Base-by-base conservation (phyloP, 2,797 vertebrate genomes). In the Protonibea diacanthus region DNA sequence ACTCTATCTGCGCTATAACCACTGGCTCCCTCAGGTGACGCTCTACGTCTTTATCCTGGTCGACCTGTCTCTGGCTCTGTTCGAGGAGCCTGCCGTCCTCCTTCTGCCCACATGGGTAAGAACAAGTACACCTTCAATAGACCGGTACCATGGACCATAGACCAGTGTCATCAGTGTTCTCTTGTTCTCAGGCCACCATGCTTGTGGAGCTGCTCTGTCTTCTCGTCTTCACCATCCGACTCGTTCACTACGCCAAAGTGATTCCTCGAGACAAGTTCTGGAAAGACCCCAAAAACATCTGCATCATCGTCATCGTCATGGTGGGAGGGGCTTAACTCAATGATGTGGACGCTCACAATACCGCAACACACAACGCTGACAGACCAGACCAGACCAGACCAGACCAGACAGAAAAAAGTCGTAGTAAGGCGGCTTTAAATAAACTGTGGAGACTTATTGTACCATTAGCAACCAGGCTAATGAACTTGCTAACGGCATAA, bases 201-300 rank as follows among this genome's bases (percentile, higher is more conserved):
- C 10, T 96, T 64, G 86, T 93, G 0, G 97, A 98, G 93, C 92
- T 97, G 13, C 27, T 97, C 51, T 98, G 97, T 68, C 94, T 99
- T 62, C 72, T 94, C n/a, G 95, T 93, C 25, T 98, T 98, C 90
- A 91, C 95, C 0, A 40, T 90, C 1, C 94, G 97, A 0, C 92
- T 98, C 6, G 59, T 94, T 0, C 97, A 99, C 74, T 99, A 97
- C 70, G 96, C 97, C 48, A 96, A 94, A 71, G 95, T 98, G 72
- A 97, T 97, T 29, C 95, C 94, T 29, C 89, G 91, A 4, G 90
- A 81, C 0, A 88, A 96, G 21, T 98, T 99, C 91, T 98, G 97
- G 97, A 98, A 96, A 84, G 98, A 99, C 76, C 95, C 96, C 18
- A 98, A 99, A 80, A 98, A 98, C 88, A 97, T 99, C 91, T 98